Conservation (phyloP, 2,888 invertebrate genomes). For the Lingula anatina region DNA sequence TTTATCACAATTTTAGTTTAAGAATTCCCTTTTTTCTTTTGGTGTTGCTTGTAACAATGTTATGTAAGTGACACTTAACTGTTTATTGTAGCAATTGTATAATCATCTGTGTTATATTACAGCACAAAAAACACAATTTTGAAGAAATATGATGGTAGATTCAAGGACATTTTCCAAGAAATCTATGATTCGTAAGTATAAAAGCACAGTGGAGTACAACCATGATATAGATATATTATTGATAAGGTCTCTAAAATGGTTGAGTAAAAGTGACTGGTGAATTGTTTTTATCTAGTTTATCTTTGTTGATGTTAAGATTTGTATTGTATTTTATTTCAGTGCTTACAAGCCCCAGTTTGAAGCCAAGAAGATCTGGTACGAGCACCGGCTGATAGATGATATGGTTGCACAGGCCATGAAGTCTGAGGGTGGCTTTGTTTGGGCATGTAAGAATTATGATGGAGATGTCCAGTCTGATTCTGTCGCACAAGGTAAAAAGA, state of each 20-base stretch:
- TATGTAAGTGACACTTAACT: too few species aligned
- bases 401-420: slow-evolving; percentile 99
- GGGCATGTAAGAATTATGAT: slow-evolving; percentile 99
- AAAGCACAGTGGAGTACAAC: background rate
- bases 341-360: slow-evolving; percentile 83
- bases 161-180: slow-evolving; percentile 95
- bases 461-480: slow-evolving; percentile 99
- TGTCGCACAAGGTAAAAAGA: slow-evolving; percentile 78
- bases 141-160: slow-evolving; percentile 92
- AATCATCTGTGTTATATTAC: slow-evolving; percentile 8
- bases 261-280: background rate
- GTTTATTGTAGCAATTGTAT: background rate
- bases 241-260: too few species aligned
- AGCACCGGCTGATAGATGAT: slow-evolving; percentile 96
- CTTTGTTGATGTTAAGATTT: background rate
- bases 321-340: slow-evolving; percentile 37
- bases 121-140: slow-evolving; percentile 95
- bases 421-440: slow-evolving; percentile 96
- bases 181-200: slow-evolving; percentile 67
- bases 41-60: too few species aligned
- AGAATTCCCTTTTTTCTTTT: too few species aligned
- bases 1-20: too few species aligned
- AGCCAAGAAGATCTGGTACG: slow-evolving; percentile 88
- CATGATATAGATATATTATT: too few species aligned
- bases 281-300: background rate